Conservation (phyloP, 1,140 invertebrate genomes). For the Drosophila santomea region DNA sequence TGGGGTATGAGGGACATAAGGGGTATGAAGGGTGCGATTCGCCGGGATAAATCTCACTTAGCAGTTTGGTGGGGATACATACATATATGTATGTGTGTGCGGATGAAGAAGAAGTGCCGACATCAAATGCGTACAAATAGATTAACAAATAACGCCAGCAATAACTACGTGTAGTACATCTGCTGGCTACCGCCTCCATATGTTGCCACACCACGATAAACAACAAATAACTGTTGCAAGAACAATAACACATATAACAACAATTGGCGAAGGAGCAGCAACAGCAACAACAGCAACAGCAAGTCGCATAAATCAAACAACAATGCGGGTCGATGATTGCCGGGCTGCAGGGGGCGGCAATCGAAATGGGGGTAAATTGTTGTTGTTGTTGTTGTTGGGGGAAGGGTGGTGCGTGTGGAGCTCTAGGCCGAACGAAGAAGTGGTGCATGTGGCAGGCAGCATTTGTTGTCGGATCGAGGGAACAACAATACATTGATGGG, state of each 20-base stretch:
- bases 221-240: conserved; percentile 46
- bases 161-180: conserved; percentile 46
- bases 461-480: conserved; percentile 50
- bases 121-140: conserved; percentile 72
- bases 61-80: background rate
- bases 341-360: background rate
- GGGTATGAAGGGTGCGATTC: conserved; percentile 2
- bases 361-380: conserved; percentile 9
- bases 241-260: conserved; percentile 41
- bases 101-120: conserved; percentile 1
- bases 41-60: conserved; percentile 72
- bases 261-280: conserved; percentile 20
- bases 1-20: conserved; percentile 22
- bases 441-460: conserved; percentile 66
- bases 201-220: conserved; percentile 71
- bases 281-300: conserved; percentile 29
- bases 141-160: conserved; percentile 75
- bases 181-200: conserved; percentile 56
- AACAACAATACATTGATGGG: conserved; percentile 12
- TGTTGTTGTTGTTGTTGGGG: background rate
- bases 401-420: background rate
- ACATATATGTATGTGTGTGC: too few relatives aligned
- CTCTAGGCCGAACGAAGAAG: too few relatives aligned
- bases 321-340: conserved; percentile 30
- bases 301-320: conserved; percentile 70